Evolutionary conservation across 2,888 invertebrate species (phyloP), one percentile per base, ranked within the genome.

Genomic region (Callyntrura sp.): DNA sequence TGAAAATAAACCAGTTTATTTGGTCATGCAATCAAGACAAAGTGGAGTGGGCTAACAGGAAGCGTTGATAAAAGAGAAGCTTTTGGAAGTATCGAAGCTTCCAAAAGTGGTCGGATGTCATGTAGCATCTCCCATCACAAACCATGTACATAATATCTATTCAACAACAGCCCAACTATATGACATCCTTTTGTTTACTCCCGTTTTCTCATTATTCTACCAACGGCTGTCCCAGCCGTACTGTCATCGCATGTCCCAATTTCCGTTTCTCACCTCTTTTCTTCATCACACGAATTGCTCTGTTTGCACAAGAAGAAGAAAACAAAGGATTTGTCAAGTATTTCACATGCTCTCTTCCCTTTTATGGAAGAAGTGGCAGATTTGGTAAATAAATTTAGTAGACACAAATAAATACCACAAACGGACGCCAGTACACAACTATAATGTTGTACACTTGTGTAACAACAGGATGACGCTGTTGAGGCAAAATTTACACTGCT

Each of bases 291-390:
- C 51, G 17, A 78, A 14, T 55, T 55, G 48, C 4, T 76, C 55
- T 86, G 86, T 79, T 86, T 86, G 65, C 35, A 68, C 48, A 79
- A 55, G 35, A 79, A 55, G 35, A 79, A 57, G 55, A 79, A 86
- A 86, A 79, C 65, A 78, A 86, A 79, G 79, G 86, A 86, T 86
- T 86, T 86, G 79, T 65, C 78, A 86, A 78, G 79, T 86, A 65
- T 78, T 51, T 48, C 78, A 35, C 43, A 43, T 62, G 62, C 23
- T 23, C 48, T 43, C 62, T 25, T 81, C n/a, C 62, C 25, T 11
- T 35, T 68, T 8, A 35, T 35, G 35, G 68, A 68, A n/a, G 68
- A 25, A 11, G 62, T 62, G 23, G 62, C 12, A 12, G 62, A 28
- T 28, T 62, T 23, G 14, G 28, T 28, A 68, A 68, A 35, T 68